Evolutionary conservation across 35 echinoderm and acorn worm species (phyloP), one percentile per base, ranked within the genome.

Genomic region (Apostichopus parvimensis): DNA sequence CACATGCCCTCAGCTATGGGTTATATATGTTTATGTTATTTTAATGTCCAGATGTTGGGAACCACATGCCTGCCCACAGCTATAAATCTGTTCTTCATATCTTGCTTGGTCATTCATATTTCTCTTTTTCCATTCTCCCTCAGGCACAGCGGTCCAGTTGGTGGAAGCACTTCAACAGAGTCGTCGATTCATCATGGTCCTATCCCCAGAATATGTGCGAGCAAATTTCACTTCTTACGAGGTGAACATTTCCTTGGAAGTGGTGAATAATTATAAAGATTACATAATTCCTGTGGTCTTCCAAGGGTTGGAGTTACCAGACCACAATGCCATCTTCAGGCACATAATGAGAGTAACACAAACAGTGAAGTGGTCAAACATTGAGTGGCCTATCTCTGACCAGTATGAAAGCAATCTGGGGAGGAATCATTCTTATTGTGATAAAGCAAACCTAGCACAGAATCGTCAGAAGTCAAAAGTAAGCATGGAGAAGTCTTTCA

Each of bases 251-350:
- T 71, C 72, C 22, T 12, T 88, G 6, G 86, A 88, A 72, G 24
- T 64, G 2, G 60, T 88, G 5, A 88, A 64, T n/a, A 20, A 54
- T 17, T 88, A 88, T 64, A 88, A 88, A 73, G 61, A 88, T 52
- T 28, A 54, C 86, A 88, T 88, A 55, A 88, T 88, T 66, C 86
- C 86, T 14, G 22, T 88, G 4, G 86, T 66, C 57, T 88, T 88
- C 86, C 12, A 73, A 52, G 68, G 68, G 8, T 88, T 21, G 54
- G 8, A n/a, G 3, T 72, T 57, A 17, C 60, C 86, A 5, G 86
- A 88, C 17, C 22, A 68, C 18, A 88, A 45, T 54, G 68, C 45
- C 6, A 68, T 88, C 61, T 88, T 21, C 21, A 68, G 86, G 18
- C 86, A 88, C 60, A 21, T 88, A 5, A 54, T 88, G 21, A 88